Conservation (phyloP, 2,113 vertebrate species). For the Oxygymnocypris stewartii region DNA sequence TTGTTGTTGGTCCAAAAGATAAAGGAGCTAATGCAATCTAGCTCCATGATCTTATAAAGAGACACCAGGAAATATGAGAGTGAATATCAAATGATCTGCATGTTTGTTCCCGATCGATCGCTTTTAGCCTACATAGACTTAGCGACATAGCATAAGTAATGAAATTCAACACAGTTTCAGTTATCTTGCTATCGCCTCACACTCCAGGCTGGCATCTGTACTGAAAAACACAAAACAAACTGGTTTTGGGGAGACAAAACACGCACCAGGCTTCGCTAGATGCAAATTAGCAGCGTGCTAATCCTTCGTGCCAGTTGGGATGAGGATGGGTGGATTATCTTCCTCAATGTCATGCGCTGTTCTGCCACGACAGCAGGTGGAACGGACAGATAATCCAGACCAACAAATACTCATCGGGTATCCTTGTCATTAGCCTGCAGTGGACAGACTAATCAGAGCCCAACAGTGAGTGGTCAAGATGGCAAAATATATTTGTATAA, state of each 20-base stretch:
- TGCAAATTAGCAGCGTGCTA: slow-evolving; percentile 41
- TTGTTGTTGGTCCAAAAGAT: slow-evolving; percentile 13
- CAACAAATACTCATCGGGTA: slow-evolving; percentile 53
- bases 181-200: not conserved
- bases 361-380: slow-evolving; percentile 59
- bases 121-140: not conserved
- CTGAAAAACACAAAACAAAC: not conserved
- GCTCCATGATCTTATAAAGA: slow-evolving; percentile 5
- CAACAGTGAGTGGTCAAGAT: not conserved
- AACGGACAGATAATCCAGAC: slow-evolving; percentile 60
- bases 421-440: slow-evolving; percentile 57
- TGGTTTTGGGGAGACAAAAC: not conserved
- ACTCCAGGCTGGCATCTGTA: not conserved
- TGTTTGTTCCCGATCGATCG: slow-evolving; percentile 7
- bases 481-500: not conserved
- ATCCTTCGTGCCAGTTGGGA: slow-evolving; percentile 33
- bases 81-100: not conserved
- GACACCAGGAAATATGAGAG: not conserved
- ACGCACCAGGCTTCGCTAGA: not conserved
- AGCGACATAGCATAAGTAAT: not conserved
- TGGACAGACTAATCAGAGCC: slow-evolving; percentile 45
- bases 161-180: not conserved
- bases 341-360: slow-evolving; percentile 27
- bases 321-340: slow-evolving; percentile 51
- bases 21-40: not conserved